These are phyloP conservation scores for Protodeltote pygarga DNA, from an alignment of 2,888 invertebrate genomes.

Conservation along the genomic window DNA sequence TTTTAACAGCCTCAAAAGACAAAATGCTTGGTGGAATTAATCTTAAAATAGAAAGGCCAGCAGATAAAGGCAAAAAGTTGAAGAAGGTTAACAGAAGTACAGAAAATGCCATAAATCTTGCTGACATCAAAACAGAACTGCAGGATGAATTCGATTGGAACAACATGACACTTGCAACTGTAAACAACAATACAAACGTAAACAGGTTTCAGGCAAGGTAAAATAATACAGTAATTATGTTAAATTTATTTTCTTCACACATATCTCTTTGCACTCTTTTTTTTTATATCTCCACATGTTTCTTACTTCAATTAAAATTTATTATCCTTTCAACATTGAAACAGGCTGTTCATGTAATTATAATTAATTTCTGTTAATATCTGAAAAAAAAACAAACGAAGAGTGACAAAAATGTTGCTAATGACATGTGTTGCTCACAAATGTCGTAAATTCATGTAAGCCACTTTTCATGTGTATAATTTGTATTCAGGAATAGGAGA, in stretches of 20 bases:
- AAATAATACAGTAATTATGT: not conserved
- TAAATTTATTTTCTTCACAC: not conserved
- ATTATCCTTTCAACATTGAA: no score
- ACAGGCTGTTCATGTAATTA: no score
- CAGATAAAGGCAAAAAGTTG: constrained; percentile 70
- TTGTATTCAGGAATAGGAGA: constrained; percentile 80
- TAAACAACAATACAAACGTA: constrained; percentile 74
- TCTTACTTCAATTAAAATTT: no score
- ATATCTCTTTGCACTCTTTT: not conserved
- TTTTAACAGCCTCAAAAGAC: constrained; percentile 64
- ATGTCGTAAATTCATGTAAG: constrained; percentile 1
- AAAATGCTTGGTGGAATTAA: constrained; percentile 80
- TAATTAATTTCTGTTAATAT: no score
- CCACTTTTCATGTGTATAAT: constrained; percentile 23
- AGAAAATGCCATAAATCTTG: constrained; percentile 62
- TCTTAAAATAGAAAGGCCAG: constrained; percentile 73
- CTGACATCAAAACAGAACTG: constrained; percentile 82
- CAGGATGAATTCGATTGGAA: constrained; percentile 83
- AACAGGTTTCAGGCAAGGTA: constrained; percentile 80
- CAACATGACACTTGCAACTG: constrained; percentile 81
- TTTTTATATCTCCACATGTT: no score
- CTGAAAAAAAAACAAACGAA: no score
- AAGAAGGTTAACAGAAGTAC: constrained; percentile 65
- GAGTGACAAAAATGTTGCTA: no score
- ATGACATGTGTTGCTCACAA: no score